Base-by-base conservation (phyloP, 1,140 invertebrate genomes). In the Brachionus manjavacas region DNA sequence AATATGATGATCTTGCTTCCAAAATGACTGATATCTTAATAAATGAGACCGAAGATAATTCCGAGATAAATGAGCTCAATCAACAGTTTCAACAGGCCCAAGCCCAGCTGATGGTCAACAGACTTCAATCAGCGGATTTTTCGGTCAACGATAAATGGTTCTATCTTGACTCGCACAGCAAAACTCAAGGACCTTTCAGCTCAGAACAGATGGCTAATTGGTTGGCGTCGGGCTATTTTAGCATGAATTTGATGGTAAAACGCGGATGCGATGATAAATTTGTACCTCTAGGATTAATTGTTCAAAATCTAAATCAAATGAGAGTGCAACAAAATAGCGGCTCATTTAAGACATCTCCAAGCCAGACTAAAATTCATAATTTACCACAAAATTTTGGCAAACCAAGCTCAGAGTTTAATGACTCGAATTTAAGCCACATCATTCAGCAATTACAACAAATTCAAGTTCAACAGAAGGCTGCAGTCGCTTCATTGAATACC, bases 91-190 rank as follows among this genome's bases (percentile, higher is more conserved):
- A 46, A 16, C 39, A 74, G 14, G 16, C 31, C 43, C 35, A 74
- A 9, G 20, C 6, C 4, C 31, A 74, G 16, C 16, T 74, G n/a
- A 43, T 41, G 31, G 16, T 43, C 20, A 43, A 43, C 12, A 43
- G 35, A 8, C 31, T 74, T 9, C 16, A 39, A 16, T 74, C 39
- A 43, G 39, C 12, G 9, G 39, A 74, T 74, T 43, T 43, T 23
- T 16, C 39, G 14, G 86, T 93, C 85, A 86, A 20, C 16, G 25
- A 64, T 25, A 43, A 43, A 43, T 83, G 80, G 80, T 83, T 39
- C 46, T 83, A 39, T 70, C 20, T 20, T 28, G 80, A 83, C 39
- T 28, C 80, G 23, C 80, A 83, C 28, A 83, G 41, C 64, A 41
- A 64, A 70, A 35, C 49, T 12, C 80, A 83, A 70, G 80, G 80